Evolutionary conservation across 2,888 invertebrate species (phyloP).

Genomic region (Drosophila greeni): DNA sequence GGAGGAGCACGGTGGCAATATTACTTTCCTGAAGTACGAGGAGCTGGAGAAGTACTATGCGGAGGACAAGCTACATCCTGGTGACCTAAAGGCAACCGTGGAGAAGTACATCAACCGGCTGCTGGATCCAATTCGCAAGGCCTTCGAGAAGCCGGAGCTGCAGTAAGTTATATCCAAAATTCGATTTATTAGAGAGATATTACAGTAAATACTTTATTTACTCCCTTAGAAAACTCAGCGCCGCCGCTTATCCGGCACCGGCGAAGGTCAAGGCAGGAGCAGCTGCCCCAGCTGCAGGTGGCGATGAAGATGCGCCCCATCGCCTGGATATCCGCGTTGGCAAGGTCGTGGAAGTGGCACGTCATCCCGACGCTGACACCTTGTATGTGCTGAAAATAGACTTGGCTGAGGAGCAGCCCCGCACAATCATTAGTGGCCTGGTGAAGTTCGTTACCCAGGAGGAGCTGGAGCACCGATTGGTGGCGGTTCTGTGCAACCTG

Average conservation of each 20-base stretch:
- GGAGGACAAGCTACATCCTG: constrained; percentile 92
- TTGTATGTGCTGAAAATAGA: constrained; percentile 96
- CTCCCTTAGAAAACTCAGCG: constrained; percentile 81
- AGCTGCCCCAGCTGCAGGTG: constrained; percentile 59
- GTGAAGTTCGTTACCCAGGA: constrained; percentile 94
- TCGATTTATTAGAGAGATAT: fast-evolving
- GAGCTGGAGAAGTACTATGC: constrained; percentile 90
- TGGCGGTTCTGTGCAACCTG: constrained; percentile 95
- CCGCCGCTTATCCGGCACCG: constrained; percentile 91
- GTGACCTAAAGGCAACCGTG: constrained; percentile 92
- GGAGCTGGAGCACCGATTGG: constrained; percentile 92
- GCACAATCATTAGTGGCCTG: constrained; percentile 91
- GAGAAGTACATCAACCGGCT: constrained; percentile 91
- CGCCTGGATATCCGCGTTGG: constrained; percentile 93
- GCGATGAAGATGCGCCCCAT: constrained; percentile 83
- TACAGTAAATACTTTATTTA: no score
- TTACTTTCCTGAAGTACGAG: constrained; percentile 85
- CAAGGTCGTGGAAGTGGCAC: constrained; percentile 88
- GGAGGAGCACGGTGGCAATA: constrained; percentile 89
- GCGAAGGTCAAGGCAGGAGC: constrained; percentile 81
- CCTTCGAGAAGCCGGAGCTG: constrained; percentile 88
- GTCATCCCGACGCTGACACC: constrained; percentile 95
- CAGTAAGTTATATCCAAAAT: constrained; percentile 78
- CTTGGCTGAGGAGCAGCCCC: constrained; percentile 86
- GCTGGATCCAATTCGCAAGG: constrained; percentile 91